Base-by-base conservation (phyloP, 2,797 vertebrate species). In the Liasis olivaceus region DNA sequence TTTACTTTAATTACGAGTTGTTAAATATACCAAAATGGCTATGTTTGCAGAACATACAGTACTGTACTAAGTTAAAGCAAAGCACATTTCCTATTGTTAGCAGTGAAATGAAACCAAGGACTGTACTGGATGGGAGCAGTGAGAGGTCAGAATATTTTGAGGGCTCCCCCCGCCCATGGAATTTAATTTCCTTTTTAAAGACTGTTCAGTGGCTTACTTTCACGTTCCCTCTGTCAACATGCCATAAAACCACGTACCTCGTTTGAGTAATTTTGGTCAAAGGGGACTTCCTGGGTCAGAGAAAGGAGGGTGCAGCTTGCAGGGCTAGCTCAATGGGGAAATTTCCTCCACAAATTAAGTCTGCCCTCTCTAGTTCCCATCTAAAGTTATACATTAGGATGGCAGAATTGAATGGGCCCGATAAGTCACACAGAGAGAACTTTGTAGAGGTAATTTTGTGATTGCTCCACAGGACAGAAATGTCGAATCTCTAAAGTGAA, bases 401-500 rank as follows among this genome's bases (percentile, higher is more conserved):
- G 28, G 63, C 11, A 14, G 14, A 36, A 72, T 15, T 36, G 31
- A 36, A 72, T 15, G 5, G 5, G 31, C n/a, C 6, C 1, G n/a
- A 72, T 72, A n/a, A 15, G 15, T 20, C 17, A 72, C 15, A 14
- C 14, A 8, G 4, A 72, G 66, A 36, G 66, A 31, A 31, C n/a
- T 17, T 15, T 31, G n/a, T 54, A 54, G 51, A 54, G 6, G 51
- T 31, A 20, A 72, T 8, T 58, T 7, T 69, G 42, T 56, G 42
- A 56, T 26, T 4, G 77, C 8, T 77, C 51, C 42, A 87, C 31
- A 51, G 89, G 26, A 60, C 42, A 89, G 12, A n/a, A 22, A 22
- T 1, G 8, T 4, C 6, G 91, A 63, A 0, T 36, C 56, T 93
- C 42, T 0, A 20, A 2, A 7, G 31, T 0, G 54, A 86, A 8